Conservation (phyloP, 2,113 vertebrate genomes). For the Plectropomus leopardus region DNA sequence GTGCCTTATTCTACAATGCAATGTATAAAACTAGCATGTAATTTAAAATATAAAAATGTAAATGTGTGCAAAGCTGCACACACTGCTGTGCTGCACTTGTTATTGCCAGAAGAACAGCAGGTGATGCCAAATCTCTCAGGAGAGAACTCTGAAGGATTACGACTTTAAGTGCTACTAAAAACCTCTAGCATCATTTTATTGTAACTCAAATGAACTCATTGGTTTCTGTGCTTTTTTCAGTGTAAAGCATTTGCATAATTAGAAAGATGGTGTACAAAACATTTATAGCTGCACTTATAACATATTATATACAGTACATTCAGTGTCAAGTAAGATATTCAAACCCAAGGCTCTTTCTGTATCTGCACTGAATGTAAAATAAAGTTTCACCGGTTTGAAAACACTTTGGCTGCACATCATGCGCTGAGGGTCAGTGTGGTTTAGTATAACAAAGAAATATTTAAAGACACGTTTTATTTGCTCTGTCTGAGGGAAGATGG, state of each 20-base stretch:
- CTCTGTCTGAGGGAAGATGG: conserved; percentile 10
- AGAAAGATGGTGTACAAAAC: neutral
- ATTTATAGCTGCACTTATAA: neutral
- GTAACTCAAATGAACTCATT: neutral
- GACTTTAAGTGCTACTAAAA: neutral
- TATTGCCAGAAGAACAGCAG: no score
- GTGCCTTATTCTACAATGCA: no score
- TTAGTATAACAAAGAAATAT: neutral
- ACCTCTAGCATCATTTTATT: neutral
- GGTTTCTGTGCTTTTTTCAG: neutral
- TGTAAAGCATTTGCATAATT: neutral
- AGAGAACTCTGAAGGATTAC: no score
- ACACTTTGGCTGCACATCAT: neutral
- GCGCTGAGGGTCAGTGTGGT: neutral
- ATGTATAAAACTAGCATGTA: no score
- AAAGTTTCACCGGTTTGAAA: neutral
- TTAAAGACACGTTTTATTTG: conserved; percentile 12
- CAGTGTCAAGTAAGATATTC: neutral
- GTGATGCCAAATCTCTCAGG: no score
- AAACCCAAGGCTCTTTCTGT: neutral
- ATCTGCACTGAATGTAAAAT: neutral
- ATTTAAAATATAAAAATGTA: no score
- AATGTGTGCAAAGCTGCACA: no score
- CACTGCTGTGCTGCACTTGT: no score
- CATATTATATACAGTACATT: neutral